Evolutionary conservation across 2,113 vertebrate genomes (phyloP).

Genomic region (Andinoacara biseriatus): DNA sequence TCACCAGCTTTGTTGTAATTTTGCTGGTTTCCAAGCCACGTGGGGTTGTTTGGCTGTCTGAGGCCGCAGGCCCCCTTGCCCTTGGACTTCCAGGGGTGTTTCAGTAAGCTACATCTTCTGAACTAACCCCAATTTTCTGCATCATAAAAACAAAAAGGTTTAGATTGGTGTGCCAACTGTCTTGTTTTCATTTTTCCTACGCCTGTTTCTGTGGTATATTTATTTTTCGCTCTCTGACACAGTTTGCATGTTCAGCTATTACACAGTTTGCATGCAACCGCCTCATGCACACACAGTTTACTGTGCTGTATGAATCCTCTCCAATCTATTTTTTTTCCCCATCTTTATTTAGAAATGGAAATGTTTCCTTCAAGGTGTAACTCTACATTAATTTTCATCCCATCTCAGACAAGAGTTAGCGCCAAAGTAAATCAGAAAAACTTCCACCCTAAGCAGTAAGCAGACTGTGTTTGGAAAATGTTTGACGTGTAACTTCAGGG

Average conservation of each 20-base stretch:
- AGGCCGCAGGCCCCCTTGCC: conserved; percentile 40
- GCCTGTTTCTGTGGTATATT: conserved; percentile 45
- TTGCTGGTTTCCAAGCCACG: conserved; percentile 15
- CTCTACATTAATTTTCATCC: conserved; percentile 15
- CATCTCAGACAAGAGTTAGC: background rate
- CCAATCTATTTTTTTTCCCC: background rate
- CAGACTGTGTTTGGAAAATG: background rate
- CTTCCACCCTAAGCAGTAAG: background rate
- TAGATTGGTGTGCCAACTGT: conserved; percentile 5
- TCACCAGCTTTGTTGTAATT: conserved; percentile 40
- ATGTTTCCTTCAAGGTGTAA: conserved; percentile 28
- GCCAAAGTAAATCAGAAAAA: conserved; percentile 41
- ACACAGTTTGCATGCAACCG: conserved; percentile 21
- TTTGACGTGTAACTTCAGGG: background rate
- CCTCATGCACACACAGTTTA: conserved; percentile 2
- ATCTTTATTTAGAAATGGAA: conserved; percentile 63
- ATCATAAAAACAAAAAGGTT: conserved; percentile 33
- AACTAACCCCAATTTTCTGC: conserved; percentile 10
- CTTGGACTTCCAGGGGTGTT: conserved; percentile 30
- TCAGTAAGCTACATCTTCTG: conserved; percentile 35
- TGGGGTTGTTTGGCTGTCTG: conserved; percentile 57
- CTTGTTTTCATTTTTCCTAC: conserved; percentile 27
- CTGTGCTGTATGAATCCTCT: conserved; percentile 20
- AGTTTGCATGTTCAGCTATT: conserved; percentile 47
- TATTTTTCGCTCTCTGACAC: conserved; percentile 43